Percentiles rank a stretch among this genome's conserved stretches.
These are phyloP conservation scores for Ivindomyrus marchei DNA, from an alignment of 2,113 vertebrate genomes.

Conservation along the genomic window DNA sequence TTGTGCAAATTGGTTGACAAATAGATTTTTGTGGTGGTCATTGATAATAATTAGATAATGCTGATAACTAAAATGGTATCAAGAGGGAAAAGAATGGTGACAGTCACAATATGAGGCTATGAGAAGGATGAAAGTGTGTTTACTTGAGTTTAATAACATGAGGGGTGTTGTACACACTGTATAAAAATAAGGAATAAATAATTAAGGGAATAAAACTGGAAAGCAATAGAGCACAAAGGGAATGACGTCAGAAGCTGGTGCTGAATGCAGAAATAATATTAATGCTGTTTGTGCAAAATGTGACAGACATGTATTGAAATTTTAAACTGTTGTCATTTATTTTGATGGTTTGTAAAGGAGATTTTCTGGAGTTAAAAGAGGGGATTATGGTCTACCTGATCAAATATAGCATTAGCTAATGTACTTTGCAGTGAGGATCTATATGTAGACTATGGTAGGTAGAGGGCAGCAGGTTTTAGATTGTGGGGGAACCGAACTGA, in stretches of 20 bases:
- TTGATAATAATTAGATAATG: not conserved
- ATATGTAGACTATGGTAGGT: not conserved
- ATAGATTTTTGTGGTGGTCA: not conserved
- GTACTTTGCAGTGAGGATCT: not conserved
- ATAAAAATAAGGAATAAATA: not conserved
- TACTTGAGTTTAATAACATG: not conserved
- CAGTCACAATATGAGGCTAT: not conserved
- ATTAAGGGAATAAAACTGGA: not conserved
- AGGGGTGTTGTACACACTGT: not conserved
- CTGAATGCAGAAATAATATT: not conserved
- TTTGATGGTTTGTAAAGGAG: not conserved
- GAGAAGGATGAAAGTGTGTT: not conserved
- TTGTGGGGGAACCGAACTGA: not conserved
- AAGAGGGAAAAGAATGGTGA: not conserved
- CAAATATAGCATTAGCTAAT: not conserved
- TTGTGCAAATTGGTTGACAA: not conserved
- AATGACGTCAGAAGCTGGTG: not conserved
- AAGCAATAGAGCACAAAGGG: not conserved
- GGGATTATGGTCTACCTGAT: not conserved
- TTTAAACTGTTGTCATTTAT: not conserved
- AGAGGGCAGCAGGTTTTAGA: not conserved
- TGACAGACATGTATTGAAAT: not conserved
- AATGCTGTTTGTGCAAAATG: not conserved
- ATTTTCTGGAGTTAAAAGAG: not conserved
- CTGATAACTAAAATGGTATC: not conserved